A percentile compares a stretch with the other conserved stretches of the same genome.
phyloP scores from a whole-genome alignment of 2,888 invertebrate genomes.

The Macaria notata region DNA sequence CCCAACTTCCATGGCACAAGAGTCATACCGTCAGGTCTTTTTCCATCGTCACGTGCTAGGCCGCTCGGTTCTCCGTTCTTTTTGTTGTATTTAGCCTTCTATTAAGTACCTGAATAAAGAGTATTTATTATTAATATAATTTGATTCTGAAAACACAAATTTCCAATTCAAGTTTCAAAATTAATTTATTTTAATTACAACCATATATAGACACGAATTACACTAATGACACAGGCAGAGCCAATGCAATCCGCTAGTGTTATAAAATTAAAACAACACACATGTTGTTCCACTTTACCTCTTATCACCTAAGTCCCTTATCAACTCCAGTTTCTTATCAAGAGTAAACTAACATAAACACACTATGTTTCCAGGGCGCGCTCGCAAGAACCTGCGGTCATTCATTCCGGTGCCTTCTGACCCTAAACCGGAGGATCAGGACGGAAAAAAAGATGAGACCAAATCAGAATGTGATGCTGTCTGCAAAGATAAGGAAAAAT shows the following conservation, averaged over 20 bases:
- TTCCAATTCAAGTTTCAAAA: no score
- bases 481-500: conserved; percentile 58
- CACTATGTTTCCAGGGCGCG: conserved; percentile 58
- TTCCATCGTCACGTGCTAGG: no score
- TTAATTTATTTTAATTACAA: no score
- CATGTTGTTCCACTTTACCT: not conserved
- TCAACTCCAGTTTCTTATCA: conserved; percentile 15
- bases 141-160: no score
- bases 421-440: conserved; percentile 56
- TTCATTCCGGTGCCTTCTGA: conserved; percentile 72
- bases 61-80: no score
- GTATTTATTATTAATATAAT: no score
- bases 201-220: no score
- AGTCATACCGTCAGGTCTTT: no score
- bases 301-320: conserved; percentile 16
- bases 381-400: conserved; percentile 68
- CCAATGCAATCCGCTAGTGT: not conserved
- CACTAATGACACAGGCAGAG: no score
- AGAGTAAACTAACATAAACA: conserved; percentile 15
- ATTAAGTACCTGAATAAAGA: no score
- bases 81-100: no score
- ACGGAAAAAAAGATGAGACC: conserved; percentile 58
- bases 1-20: no score
- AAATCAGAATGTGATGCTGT: conserved; percentile 57
- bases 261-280: not conserved